phyloP scores from a whole-genome alignment of 2,797 vertebrate species.

The Sebastolobus altivelis region DNA sequence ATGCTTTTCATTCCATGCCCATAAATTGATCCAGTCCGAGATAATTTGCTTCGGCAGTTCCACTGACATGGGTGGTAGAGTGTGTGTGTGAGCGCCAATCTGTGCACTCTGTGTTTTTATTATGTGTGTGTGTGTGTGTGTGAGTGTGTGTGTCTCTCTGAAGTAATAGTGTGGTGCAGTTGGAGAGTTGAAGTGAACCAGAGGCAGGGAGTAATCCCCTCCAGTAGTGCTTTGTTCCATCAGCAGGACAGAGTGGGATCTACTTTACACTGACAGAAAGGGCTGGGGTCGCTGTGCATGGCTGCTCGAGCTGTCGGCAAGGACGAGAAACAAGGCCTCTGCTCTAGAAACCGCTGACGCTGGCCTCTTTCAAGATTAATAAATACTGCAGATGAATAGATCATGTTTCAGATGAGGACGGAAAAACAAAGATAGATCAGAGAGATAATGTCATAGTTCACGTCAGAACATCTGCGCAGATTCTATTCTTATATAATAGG shows the following conservation, averaged over 20 bases:
- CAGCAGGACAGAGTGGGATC: conserved; percentile 73
- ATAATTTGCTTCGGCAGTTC: conserved; percentile 72
- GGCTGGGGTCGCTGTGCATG: conserved; percentile 63
- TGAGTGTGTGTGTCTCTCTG: conserved; percentile 23
- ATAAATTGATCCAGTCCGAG: conserved; percentile 72
- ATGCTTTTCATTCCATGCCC: conserved; percentile 72
- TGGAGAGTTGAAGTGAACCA: conserved; percentile 54
- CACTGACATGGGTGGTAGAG: conserved; percentile 38
- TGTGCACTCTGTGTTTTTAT: conserved; percentile 20
- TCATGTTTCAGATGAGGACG: conserved; percentile 37
- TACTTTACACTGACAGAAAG: conserved; percentile 65
- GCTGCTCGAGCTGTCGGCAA: conserved; percentile 61
- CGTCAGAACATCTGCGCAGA: conserved; percentile 16
- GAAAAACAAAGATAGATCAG: neutral
- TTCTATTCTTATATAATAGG: conserved; percentile 24
- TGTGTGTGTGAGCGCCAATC: conserved; percentile 10
- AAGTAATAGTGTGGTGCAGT: conserved; percentile 44
- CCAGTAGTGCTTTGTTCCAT: conserved; percentile 70
- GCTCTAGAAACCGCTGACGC: conserved; percentile 48
- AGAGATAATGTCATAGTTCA: conserved; percentile 10
- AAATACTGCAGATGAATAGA: conserved; percentile 52
- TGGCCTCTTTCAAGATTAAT: conserved; percentile 51
- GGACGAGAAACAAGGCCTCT: conserved; percentile 57
- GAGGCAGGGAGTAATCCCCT: conserved; percentile 68
- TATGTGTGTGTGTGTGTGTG: conserved; percentile 17